Base-by-base conservation (phyloP, 2,113 vertebrate genomes). In the Butorides virescens region DNA sequence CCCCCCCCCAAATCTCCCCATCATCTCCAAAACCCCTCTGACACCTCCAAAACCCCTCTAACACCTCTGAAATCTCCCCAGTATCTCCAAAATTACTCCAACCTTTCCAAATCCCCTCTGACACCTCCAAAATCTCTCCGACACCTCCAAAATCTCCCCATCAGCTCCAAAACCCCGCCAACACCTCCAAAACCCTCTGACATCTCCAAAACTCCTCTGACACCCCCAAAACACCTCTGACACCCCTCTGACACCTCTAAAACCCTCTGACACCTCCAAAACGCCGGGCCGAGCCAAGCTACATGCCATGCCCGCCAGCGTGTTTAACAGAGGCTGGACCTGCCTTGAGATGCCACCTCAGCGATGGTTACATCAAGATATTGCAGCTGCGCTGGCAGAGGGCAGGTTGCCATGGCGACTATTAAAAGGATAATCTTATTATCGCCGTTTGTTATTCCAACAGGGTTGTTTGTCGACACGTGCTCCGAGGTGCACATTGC, bases 221-320 rank as follows among this genome's bases (percentile, higher is more conserved):
- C 42, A 42, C 13, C 42, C 13, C 42, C 42, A 42, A 42, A 23
- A 39, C 5, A 10, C 4, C 18, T 52, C 13, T 42, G 15, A 39
- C 58, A 9, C 16, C 13, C 20, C 34, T 15, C 37, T 7, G 39
- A 39, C 39, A 39, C 39, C 39, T 39, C 39, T 39, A 39, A 39
- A 39, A 39, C 13, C 20, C 34, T 15, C 37, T 8, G 39, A 3
- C 4, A 3, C 14, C 50, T 66, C 76, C n/a, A 16, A 58, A 87
- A 15, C 0, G 0, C 30, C 18, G 3, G 1, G 46, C 53, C 0
- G 4, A 83, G 90, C 53, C 0, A 0, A 39, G 53, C 46, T 25
- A 3, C 1, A 0, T 29, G 42, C 52, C 0, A 0, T n/a, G 63
- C 49, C 49, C 1, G 0, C 25, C 56, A 2, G 3, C 1, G 2